phyloP scores from a whole-genome alignment of 2,797 vertebrate genomes.

The Borostomias antarcticus region DNA sequence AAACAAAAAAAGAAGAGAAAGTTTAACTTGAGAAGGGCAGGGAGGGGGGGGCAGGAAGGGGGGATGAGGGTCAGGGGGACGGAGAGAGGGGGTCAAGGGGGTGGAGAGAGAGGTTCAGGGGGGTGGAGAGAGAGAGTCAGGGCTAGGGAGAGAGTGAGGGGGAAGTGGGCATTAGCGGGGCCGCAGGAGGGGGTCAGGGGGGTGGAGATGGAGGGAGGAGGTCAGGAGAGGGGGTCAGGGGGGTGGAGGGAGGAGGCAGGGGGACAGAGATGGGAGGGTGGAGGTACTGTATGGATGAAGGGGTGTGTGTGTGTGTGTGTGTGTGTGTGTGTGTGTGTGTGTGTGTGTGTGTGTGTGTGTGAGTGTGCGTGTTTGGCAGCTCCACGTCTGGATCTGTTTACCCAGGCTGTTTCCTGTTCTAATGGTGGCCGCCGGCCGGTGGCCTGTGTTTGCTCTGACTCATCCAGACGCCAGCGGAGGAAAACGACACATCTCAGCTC shows the following conservation, averaged over 20 bases:
- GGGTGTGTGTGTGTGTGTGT: background rate
- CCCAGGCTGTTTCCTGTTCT: slow-evolving; percentile 23
- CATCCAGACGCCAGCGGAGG: slow-evolving; percentile 17
- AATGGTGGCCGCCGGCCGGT: slow-evolving; percentile 24
- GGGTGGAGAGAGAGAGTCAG: too few species aligned
- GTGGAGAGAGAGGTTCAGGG: too few species aligned
- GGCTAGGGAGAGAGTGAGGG: background rate
- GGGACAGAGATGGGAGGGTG: background rate
- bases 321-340: background rate
- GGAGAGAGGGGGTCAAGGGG: too few species aligned
- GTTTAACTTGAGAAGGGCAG: background rate
- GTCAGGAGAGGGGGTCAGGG: background rate
- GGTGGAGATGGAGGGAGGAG: too few species aligned
- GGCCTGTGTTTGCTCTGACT: slow-evolving; percentile 40
- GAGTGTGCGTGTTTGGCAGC: background rate
- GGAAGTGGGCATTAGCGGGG: background rate
- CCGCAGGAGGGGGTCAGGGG: background rate
- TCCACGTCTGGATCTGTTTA: slow-evolving; percentile 30
- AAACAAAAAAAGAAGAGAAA: background rate
- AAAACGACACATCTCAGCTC: slow-evolving; percentile 22
- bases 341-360: background rate
- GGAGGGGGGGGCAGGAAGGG: background rate
- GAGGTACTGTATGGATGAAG: background rate
- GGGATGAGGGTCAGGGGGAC: background rate
- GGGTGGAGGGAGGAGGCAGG: background rate